A percentile compares a stretch with the other conserved stretches of the same genome.
These are phyloP conservation scores for Ametastegia equiseti DNA, from an alignment of 2,888 invertebrate species.

Conservation along the genomic window DNA sequence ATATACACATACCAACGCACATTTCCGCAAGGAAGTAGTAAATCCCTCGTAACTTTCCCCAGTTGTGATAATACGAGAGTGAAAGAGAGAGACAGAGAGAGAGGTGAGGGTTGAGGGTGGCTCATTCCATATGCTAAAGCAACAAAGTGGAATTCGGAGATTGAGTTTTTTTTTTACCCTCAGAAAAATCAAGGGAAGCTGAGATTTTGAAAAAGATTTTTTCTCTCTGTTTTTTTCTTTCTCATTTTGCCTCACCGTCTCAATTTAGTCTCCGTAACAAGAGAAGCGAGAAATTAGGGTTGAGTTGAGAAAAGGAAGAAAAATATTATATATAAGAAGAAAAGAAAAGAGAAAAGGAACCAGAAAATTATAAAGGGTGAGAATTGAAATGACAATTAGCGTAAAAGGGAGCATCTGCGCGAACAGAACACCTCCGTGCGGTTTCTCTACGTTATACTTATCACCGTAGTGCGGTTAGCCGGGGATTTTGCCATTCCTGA, in stretches of 20 bases:
- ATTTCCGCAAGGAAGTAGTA: neutral
- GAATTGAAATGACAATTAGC: constrained; percentile 36
- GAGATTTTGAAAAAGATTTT: neutral
- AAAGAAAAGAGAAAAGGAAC: neutral
- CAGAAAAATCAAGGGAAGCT: neutral
- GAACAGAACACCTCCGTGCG: neutral
- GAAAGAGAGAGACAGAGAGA: neutral
- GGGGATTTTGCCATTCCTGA: constrained; percentile 11
- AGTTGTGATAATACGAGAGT: neutral
- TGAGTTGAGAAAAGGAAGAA: neutral
- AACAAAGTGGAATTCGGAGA: constrained; percentile 4
- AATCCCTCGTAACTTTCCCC: neutral
- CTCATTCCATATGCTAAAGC: constrained; percentile 19
- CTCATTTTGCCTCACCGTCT: neutral
- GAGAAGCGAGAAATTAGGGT: neutral
- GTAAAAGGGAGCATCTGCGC: constrained; percentile 23
- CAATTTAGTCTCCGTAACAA: constrained; percentile 6
- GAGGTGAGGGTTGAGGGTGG: too few relatives aligned
- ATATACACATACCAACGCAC: too few relatives aligned
- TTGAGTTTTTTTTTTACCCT: neutral
- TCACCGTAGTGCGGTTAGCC: constrained; percentile 27
- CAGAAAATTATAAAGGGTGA: constrained; percentile 5
- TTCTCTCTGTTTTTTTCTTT: neutral
- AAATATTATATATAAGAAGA: neutral
- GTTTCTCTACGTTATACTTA: constrained; percentile 22